These are phyloP conservation scores for Poecilobothrus nobilitatus DNA, from an alignment of 2,888 invertebrate species.

Conservation along the genomic window DNA sequence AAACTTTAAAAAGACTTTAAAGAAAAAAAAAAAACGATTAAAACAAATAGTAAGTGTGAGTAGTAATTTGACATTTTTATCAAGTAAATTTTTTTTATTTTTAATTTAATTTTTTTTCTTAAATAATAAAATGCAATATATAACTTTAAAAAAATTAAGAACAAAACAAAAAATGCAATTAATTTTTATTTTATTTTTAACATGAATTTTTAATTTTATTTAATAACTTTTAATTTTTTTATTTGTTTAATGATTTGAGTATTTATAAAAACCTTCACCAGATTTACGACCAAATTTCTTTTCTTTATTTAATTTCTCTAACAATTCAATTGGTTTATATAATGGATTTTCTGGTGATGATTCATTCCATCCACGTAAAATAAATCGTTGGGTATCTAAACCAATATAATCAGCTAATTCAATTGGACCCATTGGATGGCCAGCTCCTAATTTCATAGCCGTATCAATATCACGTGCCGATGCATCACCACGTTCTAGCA, in stretches of 20 bases:
- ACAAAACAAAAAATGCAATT: background rate
- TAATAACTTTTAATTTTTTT: background rate
- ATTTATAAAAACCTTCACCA: conserved; percentile 81
- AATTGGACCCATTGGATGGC: conserved; percentile 85
- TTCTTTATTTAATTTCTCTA: conserved; percentile 62
- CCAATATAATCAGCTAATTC: conserved; percentile 79
- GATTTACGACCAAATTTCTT: conserved; percentile 73
- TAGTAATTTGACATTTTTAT: background rate
- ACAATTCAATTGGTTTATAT: conserved; percentile 53
- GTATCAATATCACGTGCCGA: conserved; percentile 70
- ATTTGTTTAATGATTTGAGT: conserved; percentile 26
- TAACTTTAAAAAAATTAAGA: background rate
- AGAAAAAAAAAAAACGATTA: background rate
- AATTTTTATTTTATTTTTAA: background rate
- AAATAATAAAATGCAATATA: background rate
- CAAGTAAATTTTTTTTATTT: background rate
- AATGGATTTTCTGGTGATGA: conserved; percentile 60
- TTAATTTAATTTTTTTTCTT: background rate
- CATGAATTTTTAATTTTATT: background rate
- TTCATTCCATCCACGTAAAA: conserved; percentile 71
- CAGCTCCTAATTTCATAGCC: conserved; percentile 84
- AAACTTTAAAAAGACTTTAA: background rate
- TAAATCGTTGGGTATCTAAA: conserved; percentile 66
- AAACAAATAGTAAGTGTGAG: background rate
- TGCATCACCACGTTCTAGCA: conserved; percentile 66